These are phyloP conservation scores for Eudyptes chrysolophus DNA, from an alignment of 2,113 vertebrate genomes.

Conservation along the genomic window DNA sequence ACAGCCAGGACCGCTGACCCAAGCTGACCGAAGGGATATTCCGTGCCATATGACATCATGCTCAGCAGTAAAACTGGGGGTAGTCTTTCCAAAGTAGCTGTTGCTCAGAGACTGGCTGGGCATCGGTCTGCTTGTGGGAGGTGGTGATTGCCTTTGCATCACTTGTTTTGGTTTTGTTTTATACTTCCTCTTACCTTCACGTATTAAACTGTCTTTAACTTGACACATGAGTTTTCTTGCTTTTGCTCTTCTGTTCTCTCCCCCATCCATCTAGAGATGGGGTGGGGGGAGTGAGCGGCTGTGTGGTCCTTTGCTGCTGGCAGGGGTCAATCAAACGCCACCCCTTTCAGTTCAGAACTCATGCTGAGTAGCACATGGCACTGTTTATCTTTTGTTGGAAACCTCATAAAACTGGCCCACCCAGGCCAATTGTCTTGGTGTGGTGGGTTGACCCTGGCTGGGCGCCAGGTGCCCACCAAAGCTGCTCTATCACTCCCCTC, in stretches of 20 bases:
- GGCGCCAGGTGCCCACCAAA: too few species aligned
- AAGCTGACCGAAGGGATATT: neutral
- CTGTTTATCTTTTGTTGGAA: neutral
- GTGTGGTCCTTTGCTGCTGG: neutral
- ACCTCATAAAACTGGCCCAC: neutral
- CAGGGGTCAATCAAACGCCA: neutral
- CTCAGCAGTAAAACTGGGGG: neutral
- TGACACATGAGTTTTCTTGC: accelerated
- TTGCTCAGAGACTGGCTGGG: neutral
- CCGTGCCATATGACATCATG: accelerated
- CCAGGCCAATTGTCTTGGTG: too few species aligned
- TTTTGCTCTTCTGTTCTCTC: too few species aligned
- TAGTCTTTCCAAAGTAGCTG: accelerated
- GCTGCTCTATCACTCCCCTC: too few species aligned
- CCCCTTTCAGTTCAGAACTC: neutral
- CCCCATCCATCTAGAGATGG: too few species aligned
- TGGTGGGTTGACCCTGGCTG: too few species aligned
- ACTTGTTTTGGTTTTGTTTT: neutral
- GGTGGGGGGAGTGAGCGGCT: neutral
- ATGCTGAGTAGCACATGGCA: neutral
- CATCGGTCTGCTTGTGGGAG: too few species aligned
- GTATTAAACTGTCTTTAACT: neutral
- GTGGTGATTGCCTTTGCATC: neutral
- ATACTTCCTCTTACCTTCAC: neutral
- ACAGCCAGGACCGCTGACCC: neutral